A percentile compares a stretch with the other conserved stretches of the same genome.
phyloP scores from a whole-genome alignment of 2,888 invertebrate species.

The Coelogynopora nodosa region DNA sequence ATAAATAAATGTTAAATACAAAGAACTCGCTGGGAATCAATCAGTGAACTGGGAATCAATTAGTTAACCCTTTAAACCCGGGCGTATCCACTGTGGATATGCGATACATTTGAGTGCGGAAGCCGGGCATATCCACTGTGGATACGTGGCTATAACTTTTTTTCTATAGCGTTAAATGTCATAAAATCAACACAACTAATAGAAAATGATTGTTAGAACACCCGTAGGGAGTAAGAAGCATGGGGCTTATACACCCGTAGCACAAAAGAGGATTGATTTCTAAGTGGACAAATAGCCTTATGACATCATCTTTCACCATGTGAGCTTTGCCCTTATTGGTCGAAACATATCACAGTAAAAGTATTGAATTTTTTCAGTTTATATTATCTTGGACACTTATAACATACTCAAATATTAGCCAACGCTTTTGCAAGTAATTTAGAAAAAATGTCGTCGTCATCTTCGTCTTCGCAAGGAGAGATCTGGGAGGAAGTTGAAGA shows the following conservation, averaged over 20 bases:
- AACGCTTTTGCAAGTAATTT: not conserved
- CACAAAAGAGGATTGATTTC: not conserved
- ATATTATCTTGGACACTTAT: not conserved
- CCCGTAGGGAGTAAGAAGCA: not conserved
- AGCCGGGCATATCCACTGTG: not conserved
- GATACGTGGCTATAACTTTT: not conserved
- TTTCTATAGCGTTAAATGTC: not conserved
- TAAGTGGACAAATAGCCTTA: not conserved
- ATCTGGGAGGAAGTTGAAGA: not conserved
- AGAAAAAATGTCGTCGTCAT: not conserved
- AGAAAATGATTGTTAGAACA: not conserved
- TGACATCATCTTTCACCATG: not conserved
- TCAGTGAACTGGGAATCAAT: no score
- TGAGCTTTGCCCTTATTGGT: not conserved
- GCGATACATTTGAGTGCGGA: no score
- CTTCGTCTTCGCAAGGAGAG: not conserved
- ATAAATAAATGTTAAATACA: no score
- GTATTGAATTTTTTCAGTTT: not conserved
- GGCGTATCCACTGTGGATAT: no score
- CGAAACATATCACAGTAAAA: not conserved
- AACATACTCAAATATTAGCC: not conserved
- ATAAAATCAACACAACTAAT: not conserved
- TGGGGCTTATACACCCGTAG: no score
- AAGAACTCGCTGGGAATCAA: no score
- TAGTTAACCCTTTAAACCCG: no score